Base-by-base conservation (phyloP, 1,140 invertebrate species). In the Drosophila ficusphila region DNA sequence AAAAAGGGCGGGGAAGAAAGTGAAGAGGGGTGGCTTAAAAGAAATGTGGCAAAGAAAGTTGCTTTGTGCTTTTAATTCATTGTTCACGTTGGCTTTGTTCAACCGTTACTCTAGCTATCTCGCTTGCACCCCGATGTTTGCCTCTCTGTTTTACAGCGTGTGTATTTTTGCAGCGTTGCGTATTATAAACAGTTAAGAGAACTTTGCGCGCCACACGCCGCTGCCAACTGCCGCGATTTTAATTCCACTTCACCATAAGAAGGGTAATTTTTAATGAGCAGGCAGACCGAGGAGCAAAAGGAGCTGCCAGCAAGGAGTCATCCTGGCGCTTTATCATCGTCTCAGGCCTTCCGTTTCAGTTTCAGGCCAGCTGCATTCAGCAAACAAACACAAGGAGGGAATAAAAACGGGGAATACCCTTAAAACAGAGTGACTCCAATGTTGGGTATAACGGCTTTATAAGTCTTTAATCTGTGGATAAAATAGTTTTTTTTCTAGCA, bases 251-350 rank as follows among this genome's bases (percentile, higher is more conserved):
- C 71, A 39, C 67, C 72, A 86, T 81, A 86, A 76, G 82, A 85
- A 86, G 76, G 81, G 81, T 86, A 86, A 85, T 85, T 85, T 86
- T 85, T 85, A 85, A 85, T 85, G 81, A 85, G 69, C 53, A 46
- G 16, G 23, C 21, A 23, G 31, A 42, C 23, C 34, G 21, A 23
- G 39, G 46, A 38, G 19, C 34, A n/a, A 44, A 62, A 64, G 42
- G 41, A 48, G 36, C 60, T 52, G 61, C 60, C 64, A 29, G 64
- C 64, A 42, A 67, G 61, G 64, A 68, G 61, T 68, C 64, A 68
- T 68, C 61, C 60, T 67, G 47, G 14, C 52, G 38, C 79, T 69
- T 53, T 81, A 62, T 62, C 58, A 71, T 60, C 74, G 53, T 60
- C 70, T 42, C 64, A 49, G 36, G 60, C 39, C 58, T 86, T 86